Evolutionary conservation across 2,888 invertebrate genomes (phyloP).

Genomic region (Nezara viridula): DNA sequence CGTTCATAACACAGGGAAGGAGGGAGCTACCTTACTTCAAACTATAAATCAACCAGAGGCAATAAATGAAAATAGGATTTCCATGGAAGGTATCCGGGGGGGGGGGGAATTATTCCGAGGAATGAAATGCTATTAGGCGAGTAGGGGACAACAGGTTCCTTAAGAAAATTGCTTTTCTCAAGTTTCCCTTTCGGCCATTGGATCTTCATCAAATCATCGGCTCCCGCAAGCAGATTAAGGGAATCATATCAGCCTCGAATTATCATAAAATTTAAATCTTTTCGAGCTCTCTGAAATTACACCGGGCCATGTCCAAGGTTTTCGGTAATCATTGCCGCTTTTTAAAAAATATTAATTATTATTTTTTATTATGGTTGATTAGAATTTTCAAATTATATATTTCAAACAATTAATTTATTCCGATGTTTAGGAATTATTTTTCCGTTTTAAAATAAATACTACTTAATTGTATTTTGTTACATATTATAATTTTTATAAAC

Average conservation of each 20-base stretch:
- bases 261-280: neutral
- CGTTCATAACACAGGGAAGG: too few relatives aligned
- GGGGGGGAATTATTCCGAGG: neutral
- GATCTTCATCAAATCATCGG: neutral
- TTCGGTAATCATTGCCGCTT: too few relatives aligned
- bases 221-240: neutral
- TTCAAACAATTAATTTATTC: too few relatives aligned
- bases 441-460: too few relatives aligned
- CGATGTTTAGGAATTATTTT: too few relatives aligned
- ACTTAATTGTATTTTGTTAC: too few relatives aligned
- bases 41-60: neutral
- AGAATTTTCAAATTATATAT: too few relatives aligned
- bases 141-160: neutral
- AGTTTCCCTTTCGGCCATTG: neutral
- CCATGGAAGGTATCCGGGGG: neutral
- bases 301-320: too few relatives aligned
- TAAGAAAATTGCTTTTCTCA: neutral
- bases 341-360: too few relatives aligned
- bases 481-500: too few relatives aligned
- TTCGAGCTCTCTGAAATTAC: neutral
- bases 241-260: neutral
- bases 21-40: neutral
- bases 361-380: too few relatives aligned
- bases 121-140: neutral
- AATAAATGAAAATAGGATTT: neutral